Evolutionary conservation across 2,888 invertebrate species (phyloP), one percentile per base, ranked within the genome.

Genomic region (Ormyrus rosae): DNA sequence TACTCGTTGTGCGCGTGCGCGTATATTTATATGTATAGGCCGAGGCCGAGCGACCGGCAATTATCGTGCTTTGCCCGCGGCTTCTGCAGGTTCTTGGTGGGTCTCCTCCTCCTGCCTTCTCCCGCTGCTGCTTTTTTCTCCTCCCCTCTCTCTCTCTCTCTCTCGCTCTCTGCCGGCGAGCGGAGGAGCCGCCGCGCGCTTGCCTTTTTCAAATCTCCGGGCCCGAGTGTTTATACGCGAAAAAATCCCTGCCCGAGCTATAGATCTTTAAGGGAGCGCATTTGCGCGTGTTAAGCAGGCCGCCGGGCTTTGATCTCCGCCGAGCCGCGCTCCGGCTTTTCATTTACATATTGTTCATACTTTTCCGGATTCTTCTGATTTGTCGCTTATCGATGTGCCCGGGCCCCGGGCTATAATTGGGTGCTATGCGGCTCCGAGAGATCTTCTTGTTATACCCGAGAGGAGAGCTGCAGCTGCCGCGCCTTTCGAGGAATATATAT

Each of bases 61-160:
- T 88, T 89, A 89, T 88, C 85, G 87, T 84, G 82, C 84, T 86
- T 86, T 84, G 84, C 86, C 87, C 86, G 84, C 84, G 87, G 86
- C 86, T 86, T 81, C 87, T 84, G 83, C 84, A 82, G 84, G 81
- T 84, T 79, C 82, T 82, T 81, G 80, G 80, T 80, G 76, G 80
- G 71, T 75, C 80, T 80, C 46, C 34, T 34, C 46, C 67, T 83
- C 78, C 72, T 53, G 77, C 80, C 81, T 82, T 46, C 63, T 53
- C 60, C 48, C 34, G 34, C 34, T 34, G 34, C 34, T 34, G 34
- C 68, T 58, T 11, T 19, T 50, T 65, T 13, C 48, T 11, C 65
- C 46, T 51, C 51, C 64, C 34, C 13, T 71, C 73, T 73, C 64
- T 78, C 13, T 71, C 73, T 73, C 64, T 78, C 51, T 48, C 71